Base-by-base conservation (phyloP, 2,888 invertebrate species). In the Trisateles emortualis region DNA sequence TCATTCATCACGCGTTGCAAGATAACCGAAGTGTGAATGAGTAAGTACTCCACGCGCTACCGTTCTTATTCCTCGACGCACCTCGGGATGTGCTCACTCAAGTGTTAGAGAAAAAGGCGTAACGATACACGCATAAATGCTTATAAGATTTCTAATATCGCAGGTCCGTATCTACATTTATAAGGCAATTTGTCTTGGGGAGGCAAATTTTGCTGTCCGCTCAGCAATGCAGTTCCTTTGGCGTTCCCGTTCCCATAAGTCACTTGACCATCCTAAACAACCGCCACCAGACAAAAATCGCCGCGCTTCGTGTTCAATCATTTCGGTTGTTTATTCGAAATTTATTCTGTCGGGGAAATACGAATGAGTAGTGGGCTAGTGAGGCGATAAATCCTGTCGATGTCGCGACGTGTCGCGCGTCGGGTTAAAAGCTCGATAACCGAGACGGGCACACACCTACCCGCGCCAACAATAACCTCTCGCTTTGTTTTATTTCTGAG, bases 371-470 rank as follows among this genome's bases (percentile, higher is more conserved):
- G 90, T 91, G 88, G 81, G 79, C 87, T 90, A 91, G 91, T 88
- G 86, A 86, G 87, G 87, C 79, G 86, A 91, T 92, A 92, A 92
- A 92, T 92, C 86, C 74, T 83, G 86, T 87, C 85, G 87, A 88
- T 88, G 90, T 90, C 87, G 86, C 85, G 86, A 84, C 86, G 86
- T 90, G 92, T 91, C 91, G 90, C 90, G 76, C 86, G 90, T 88
- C 89, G 89, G 90, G 87, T 91, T 92, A 92, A 92, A 90, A 92
- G 90, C 92, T 88, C 91, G 92, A 92, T 92, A 92, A 90, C 90
- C 89, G 87, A 88, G 87, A 83, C 85, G 79, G 77, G 74, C 88
- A 81, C 89, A 89, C 90, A 89, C 91, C 90, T 88, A 88, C 88
- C 87, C 87, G 84, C 78, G 84, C 86, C 88, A 92, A 92, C 92